Conservation (phyloP, 2,797 vertebrate genomes). For the Fratercula arctica region DNA sequence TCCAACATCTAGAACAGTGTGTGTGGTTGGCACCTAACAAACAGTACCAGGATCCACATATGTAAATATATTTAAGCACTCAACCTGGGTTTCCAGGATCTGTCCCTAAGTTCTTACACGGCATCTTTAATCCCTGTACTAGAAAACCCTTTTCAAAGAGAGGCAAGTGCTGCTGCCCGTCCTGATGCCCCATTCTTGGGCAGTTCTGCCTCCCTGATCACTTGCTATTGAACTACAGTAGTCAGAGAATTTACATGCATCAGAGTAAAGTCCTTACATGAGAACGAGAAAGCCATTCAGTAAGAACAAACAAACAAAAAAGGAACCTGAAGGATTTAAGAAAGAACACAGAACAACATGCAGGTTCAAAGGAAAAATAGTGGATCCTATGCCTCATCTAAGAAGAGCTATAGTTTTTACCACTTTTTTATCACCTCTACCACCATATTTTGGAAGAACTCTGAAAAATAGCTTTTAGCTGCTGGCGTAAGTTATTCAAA, state of each 20-base stretch:
- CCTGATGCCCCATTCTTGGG: background rate
- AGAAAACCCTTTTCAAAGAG: background rate
- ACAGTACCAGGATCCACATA: background rate
- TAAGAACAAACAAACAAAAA: background rate
- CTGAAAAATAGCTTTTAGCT: background rate
- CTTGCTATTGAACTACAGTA: background rate
- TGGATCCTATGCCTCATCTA: background rate
- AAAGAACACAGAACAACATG: background rate
- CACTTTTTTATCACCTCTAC: background rate
- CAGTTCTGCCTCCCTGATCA: background rate
- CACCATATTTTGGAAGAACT: background rate
- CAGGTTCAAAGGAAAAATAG: background rate
- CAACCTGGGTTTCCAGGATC: background rate
- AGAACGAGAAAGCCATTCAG: background rate
- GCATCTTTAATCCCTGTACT: background rate
- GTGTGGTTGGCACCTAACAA: background rate
- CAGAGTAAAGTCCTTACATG: background rate
- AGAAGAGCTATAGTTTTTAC: background rate
- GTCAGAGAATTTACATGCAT: background rate
- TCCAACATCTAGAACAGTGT: background rate
- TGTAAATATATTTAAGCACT: background rate
- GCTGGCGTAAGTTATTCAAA: background rate
- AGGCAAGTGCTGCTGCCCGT: background rate
- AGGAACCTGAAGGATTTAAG: background rate
- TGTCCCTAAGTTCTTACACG: background rate